Evolutionary conservation across 2,888 invertebrate species (phyloP), one percentile per base, ranked within the genome.

Genomic region (Drosophila diplacantha): DNA sequence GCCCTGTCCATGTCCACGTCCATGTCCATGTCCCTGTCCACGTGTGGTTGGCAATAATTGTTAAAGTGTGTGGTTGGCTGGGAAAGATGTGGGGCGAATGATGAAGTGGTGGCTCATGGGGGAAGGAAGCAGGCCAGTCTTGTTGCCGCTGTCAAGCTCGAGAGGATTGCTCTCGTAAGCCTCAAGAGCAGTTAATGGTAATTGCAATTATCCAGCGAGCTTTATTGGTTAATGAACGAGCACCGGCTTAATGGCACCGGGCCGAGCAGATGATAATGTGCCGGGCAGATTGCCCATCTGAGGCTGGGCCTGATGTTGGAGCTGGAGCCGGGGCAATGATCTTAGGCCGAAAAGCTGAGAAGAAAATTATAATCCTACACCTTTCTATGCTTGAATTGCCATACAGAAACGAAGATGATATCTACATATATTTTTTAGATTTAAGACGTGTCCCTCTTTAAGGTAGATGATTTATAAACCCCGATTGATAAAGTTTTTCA

Each of bases 21-120:
- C 65, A 18, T 50, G 50, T 49, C 44, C 49, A 20, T 52, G 56
- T 47, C 46, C 69, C 37, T 50, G 47, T 51, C 56, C 68, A 62
- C 44, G 58, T 79, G 81, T 81, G 78, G 78, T 83, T 64, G 78
- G 78, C 78, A 78, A 78, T 78, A 78, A 78, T 83, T 83, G 78
- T 78, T 78, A 69, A 75, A 78, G 73, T 75, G 79, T 74, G 81
- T 52, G 83, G 73, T 69, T 39, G 57, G 35, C 56, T 67, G 61
- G 26, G 20, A 20, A 34, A 26, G 39, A 61, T 58, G 55, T 56
- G 66, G 61, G 60, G 60, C 46, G 62, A 73, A 69, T 76, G 81
- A 82, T 77, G 72, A 63, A 77, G 68, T 73, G 76, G 56, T 68
- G 64, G 44, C 34, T 35, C 34, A 24, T 16, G 16, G 41, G 52